Percentiles rank a stretch among this genome's conserved stretches.
These are phyloP conservation scores for Zelostemma sp. DNA, from an alignment of 1,140 invertebrate species.

Conservation along the genomic window DNA sequence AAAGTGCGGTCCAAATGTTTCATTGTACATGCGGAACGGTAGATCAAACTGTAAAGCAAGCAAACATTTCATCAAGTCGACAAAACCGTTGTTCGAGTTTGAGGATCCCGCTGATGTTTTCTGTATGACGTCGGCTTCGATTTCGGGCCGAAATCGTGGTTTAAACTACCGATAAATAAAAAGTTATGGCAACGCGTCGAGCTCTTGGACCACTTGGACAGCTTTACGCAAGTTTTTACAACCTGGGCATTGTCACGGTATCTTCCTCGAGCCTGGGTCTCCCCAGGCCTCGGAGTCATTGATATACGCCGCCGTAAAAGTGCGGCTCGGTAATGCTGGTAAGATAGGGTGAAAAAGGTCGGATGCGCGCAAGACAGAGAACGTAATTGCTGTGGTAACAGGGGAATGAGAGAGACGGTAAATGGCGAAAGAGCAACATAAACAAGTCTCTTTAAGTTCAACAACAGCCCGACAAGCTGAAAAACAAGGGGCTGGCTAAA, in stretches of 20 bases:
- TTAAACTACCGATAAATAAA: slow-evolving; percentile 60
- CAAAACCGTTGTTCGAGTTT: slow-evolving; percentile 22
- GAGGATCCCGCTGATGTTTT: slow-evolving; percentile 22
- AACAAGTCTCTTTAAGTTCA: slow-evolving; percentile 52
- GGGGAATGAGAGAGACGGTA: slow-evolving; percentile 13
- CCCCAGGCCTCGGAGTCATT: slow-evolving; percentile 44
- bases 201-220: slow-evolving; percentile 47
- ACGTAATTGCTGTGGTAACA: background rate
- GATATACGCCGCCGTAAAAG: slow-evolving; percentile 63
- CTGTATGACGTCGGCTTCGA: slow-evolving; percentile 30
- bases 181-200: slow-evolving; percentile 53
- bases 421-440: slow-evolving; percentile 47
- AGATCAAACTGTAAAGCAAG: background rate
- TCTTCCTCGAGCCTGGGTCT: slow-evolving; percentile 15
- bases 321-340: slow-evolving; percentile 50
- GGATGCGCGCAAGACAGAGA: slow-evolving; percentile 25
- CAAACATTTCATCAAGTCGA: slow-evolving; percentile 5
- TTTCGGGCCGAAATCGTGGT: slow-evolving; percentile 45
- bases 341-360: slow-evolving; percentile 43
- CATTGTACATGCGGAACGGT: background rate
- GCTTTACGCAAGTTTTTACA: slow-evolving; percentile 64
- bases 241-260: slow-evolving; percentile 52
- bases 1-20: background rate
- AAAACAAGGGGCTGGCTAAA: slow-evolving; percentile 33
- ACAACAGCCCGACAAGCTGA: slow-evolving; percentile 20